A percentile compares a stretch with the other conserved stretches of the same genome.
These are phyloP conservation scores for human (Homo sapiens) DNA, from an alignment of 2,113 vertebrate species.

Conservation along the genomic window GRCh38 chr11:78697001-78697500, in stretches of 20 bases:
- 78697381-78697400: background rate
- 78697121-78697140: background rate
- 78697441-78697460: background rate
- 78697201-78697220: background rate
- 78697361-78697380: slow-evolving; percentile 8
- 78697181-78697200: background rate
- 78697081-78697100: background rate
- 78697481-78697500: background rate
- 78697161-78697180: background rate
- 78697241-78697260: background rate
- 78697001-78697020: background rate
- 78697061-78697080: background rate
- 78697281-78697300: background rate
- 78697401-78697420: background rate
- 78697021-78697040: background rate
- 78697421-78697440: background rate
- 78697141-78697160: background rate
- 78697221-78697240: background rate
- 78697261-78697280: background rate
- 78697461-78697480: background rate
- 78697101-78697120: background rate
- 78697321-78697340: background rate
- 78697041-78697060: background rate
- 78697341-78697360: background rate
- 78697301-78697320: background rate